phyloP scores from a whole-genome alignment of 2,888 invertebrate genomes.

The Pristionchus maxplancki region DNA sequence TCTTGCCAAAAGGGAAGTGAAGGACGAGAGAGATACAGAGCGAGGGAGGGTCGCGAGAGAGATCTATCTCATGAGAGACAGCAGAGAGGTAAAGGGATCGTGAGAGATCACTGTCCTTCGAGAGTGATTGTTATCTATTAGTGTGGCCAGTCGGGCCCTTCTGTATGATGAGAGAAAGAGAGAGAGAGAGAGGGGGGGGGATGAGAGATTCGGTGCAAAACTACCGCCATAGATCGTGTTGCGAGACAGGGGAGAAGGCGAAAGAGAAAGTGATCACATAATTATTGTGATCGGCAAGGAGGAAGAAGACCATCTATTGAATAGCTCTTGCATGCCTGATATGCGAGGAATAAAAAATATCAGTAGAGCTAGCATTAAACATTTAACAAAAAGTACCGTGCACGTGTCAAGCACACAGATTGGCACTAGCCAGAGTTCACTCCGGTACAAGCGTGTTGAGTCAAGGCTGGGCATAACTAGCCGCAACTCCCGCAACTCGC shows the following conservation, averaged over 20 bases:
- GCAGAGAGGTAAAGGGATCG: background rate
- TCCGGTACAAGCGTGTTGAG: background rate
- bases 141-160: slow-evolving; percentile 3
- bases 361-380: too few relatives aligned
- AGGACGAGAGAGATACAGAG: background rate
- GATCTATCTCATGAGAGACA: background rate
- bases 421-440: background rate
- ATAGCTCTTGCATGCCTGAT: too few relatives aligned
- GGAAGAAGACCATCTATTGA: too few relatives aligned
- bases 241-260: background rate
- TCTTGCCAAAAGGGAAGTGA: background rate
- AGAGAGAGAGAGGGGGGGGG: background rate
- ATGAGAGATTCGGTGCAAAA: background rate
- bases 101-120: slow-evolving; percentile 22
- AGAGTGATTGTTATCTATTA: slow-evolving; percentile 29
- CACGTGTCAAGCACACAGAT: background rate
- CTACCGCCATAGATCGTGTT: background rate
- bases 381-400: too few relatives aligned
- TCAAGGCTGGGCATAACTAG: background rate
- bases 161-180: background rate
- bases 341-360: too few relatives aligned
- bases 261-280: slow-evolving; percentile 1
- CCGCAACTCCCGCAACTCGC: too few relatives aligned
- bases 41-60: background rate
- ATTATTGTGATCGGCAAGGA: background rate